Base-by-base conservation (phyloP, 2,797 vertebrate genomes). In the Danio jaintianensis region DNA sequence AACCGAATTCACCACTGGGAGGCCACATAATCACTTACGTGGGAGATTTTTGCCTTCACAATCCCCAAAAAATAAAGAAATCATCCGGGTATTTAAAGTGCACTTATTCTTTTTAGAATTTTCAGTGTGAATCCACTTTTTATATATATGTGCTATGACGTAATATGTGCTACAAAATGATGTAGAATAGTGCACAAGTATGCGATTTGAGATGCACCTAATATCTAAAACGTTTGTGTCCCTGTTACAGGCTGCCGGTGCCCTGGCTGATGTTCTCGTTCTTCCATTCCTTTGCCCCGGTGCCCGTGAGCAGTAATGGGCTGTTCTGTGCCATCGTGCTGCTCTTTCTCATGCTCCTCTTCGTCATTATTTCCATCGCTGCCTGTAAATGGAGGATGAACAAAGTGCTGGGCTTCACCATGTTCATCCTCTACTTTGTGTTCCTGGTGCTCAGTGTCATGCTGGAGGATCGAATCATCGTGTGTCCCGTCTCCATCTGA, bases 341-440 rank as follows among this genome's bases (percentile, higher is more conserved):
- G 85, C 98, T 99, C 79, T 98, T 99, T 73, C 94, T 99, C 89
- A 99, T 99, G 98, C 96, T 99, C 18, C 93, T 99, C 20, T 99
- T 99, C 64, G 97, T 99, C 85, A 98, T 96, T 86, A 90, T 95
- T 86, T 98, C 97, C 29, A 99, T 99, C 0, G 97, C 96, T 2
- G 53, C 11, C 7, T 99, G 96, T 74, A 96, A 95, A 86, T 99
- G 98, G 98, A 96, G 92, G 86, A 97, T 99, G 98, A 99, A 97
- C 90, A 98, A 98, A 89, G 78, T 90, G 1, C 92, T 99, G 88
- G 98, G 97, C 77, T 92, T 87, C 87, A 96, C 94, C 29, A 98
- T 99, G 97, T 98, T 99, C 88, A 87, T 95, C 77, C 95, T 99
- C 69, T 99, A 99, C 90, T 96, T 98, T n/a, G 89, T 96, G 74